Conservation (phyloP, 2,797 vertebrate genomes). For the Acridotheres tristis region DNA sequence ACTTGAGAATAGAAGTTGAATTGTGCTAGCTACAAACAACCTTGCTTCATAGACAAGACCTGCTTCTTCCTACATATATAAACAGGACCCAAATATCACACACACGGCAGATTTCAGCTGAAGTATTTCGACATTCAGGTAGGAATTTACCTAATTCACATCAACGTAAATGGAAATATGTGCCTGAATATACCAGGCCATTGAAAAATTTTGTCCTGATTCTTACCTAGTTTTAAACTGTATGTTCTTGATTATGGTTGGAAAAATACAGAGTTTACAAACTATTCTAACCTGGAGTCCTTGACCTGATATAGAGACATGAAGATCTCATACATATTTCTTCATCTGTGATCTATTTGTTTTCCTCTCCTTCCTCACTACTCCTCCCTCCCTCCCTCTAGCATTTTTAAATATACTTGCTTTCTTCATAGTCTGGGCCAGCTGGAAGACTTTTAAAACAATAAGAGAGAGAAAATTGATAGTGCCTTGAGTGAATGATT, state of each 20-base stretch:
- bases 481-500: not conserved
- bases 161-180: not conserved
- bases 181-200: not conserved
- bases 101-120: rapidly evolving
- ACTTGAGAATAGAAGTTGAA: not conserved
- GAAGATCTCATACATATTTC: not conserved
- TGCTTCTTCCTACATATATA: not conserved
- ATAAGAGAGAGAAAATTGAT: not conserved
- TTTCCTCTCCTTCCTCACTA: not conserved
- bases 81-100: not conserved
- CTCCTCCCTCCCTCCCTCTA: not conserved
- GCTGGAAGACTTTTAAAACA: not conserved
- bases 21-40: not conserved
- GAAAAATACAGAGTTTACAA: not conserved
- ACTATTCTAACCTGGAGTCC: not conserved
- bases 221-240: not conserved
- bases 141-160: not conserved
- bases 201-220: not conserved
- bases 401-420: not conserved
- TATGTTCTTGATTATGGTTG: not conserved
- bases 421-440: not conserved
- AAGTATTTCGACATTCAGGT: not conserved
- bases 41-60: not conserved
- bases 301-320: not conserved
- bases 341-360: not conserved